Percentiles rank a stretch among this genome's conserved stretches.
phyloP scores from a whole-genome alignment of 2,113 vertebrate species.

The Neomonachus schauinslandi region DNA sequence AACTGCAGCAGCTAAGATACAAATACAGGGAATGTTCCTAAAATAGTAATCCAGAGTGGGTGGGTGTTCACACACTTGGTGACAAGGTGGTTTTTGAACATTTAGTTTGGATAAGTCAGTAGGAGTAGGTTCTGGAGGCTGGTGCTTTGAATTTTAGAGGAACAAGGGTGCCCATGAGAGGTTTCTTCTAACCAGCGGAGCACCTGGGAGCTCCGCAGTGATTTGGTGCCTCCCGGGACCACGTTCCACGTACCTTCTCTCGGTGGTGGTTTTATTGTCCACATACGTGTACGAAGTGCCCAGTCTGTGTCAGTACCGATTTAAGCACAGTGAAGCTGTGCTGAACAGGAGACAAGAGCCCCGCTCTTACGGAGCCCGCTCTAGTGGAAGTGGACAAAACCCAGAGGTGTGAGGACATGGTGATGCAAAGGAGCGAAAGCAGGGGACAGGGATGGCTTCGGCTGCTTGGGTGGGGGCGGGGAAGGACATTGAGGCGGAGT shows the following conservation, averaged over 20 bases:
- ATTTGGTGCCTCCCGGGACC: background rate
- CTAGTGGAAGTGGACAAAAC: background rate
- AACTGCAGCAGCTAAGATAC: background rate
- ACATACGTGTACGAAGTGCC: background rate
- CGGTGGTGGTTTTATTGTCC: background rate
- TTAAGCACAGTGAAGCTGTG: background rate
- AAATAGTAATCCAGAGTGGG: background rate
- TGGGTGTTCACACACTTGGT: background rate
- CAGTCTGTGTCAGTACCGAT: background rate
- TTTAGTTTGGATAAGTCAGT: background rate
- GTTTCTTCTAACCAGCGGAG: background rate
- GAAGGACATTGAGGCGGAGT: background rate
- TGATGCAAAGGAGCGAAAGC: background rate
- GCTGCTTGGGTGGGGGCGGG: too few relatives aligned
- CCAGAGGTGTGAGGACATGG: background rate
- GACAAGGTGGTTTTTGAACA: background rate
- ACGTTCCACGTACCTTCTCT: background rate
- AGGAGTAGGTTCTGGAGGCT: background rate
- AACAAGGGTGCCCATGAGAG: background rate
- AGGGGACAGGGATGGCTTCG: too few relatives aligned
- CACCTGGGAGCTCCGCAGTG: background rate
- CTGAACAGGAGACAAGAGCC: background rate
- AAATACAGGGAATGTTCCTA: background rate
- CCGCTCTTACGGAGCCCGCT: background rate
- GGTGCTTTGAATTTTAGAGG: background rate